A percentile compares a stretch with the other conserved stretches of the same genome.
These are phyloP conservation scores for Symphodus melops DNA, from an alignment of 2,113 vertebrate genomes.

Conservation along the genomic window DNA sequence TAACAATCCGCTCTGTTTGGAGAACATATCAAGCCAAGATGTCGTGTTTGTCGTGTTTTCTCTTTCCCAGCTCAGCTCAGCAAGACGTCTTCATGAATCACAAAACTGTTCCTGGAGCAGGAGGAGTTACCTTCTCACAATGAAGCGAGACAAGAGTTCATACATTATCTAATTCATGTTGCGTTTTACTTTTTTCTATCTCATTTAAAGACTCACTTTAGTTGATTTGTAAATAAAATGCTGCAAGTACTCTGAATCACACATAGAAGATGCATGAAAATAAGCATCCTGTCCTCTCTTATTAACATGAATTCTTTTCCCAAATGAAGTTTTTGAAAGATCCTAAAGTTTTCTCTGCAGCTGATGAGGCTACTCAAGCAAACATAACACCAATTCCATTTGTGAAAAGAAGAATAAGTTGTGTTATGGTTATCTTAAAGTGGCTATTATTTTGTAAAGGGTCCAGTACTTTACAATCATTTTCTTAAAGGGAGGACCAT, in stretches of 20 bases:
- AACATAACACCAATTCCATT: neutral
- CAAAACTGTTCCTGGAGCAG: neutral
- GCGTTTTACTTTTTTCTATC: conserved; percentile 19
- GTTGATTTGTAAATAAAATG: conserved; percentile 2
- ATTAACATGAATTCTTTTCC: neutral
- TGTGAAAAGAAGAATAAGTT: neutral
- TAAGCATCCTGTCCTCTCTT: neutral
- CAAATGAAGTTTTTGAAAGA: neutral
- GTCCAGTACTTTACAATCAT: too few relatives aligned
- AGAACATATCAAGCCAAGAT: neutral
- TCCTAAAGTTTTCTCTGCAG: neutral
- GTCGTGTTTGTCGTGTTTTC: too few relatives aligned
- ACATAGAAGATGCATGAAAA: neutral
- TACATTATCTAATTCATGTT: neutral
- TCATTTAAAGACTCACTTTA: conserved; percentile 14
- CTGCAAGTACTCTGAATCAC: conserved; percentile 1
- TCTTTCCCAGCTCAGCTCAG: neutral
- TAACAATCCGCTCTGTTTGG: neutral
- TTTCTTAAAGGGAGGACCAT: too few relatives aligned
- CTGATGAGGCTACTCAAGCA: neutral
- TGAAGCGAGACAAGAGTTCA: neutral
- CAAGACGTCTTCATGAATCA: neutral
- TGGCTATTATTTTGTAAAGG: too few relatives aligned
- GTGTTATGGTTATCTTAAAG: too few relatives aligned
- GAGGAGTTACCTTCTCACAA: neutral